Evolutionary conservation across 2,888 invertebrate species (phyloP), one percentile per base, ranked within the genome.

Genomic region (Mythimna lalbum): DNA sequence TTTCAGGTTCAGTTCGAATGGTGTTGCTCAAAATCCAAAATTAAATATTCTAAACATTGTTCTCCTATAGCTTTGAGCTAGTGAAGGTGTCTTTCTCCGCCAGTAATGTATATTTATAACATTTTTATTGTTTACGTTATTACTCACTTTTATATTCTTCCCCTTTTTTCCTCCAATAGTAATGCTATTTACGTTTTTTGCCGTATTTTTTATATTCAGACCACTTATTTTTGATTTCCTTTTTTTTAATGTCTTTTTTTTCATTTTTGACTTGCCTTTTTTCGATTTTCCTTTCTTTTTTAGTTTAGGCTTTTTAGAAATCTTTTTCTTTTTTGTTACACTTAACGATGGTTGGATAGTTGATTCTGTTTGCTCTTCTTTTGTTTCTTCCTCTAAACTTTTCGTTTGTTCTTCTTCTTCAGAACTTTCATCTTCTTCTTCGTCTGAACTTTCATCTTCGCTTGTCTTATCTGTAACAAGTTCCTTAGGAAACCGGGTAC

Each of bases 181-280:
- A 4, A 75, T 43, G 9, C 4, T n/a, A 14, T 70, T 74, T 31
- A 52, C 12, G 4, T 75, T 75, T 17, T 75, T 70, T 75, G 12
- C 39, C 21, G 2, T 23, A 64, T 65, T 63, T 43, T 75, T 23
- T 43, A 49, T n/a, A 2, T 50, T 21, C 3, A 39, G 1, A 21
- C 19, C 31, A 14, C 23, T 12, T 21, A 49, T 55, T 70, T 47
- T 69, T 14, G 14, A 3, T 4, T 49, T 72, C 0, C 12, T 0
- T 27, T 72, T 56, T 17, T 33, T 47, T 72, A 36, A 47, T 14
- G 9, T 17, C 23, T 49, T 72, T 1, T 12, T 0, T 27, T 72
- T 56, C 1, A 9, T 14, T 53, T 53, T 55, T 23, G n/a, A 6
- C 43, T 70, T 70, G 2, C 14, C 0, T 2, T 47, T 69, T 9